phyloP scores from a whole-genome alignment of 2,113 vertebrate species.

The Perca fluviatilis region DNA sequence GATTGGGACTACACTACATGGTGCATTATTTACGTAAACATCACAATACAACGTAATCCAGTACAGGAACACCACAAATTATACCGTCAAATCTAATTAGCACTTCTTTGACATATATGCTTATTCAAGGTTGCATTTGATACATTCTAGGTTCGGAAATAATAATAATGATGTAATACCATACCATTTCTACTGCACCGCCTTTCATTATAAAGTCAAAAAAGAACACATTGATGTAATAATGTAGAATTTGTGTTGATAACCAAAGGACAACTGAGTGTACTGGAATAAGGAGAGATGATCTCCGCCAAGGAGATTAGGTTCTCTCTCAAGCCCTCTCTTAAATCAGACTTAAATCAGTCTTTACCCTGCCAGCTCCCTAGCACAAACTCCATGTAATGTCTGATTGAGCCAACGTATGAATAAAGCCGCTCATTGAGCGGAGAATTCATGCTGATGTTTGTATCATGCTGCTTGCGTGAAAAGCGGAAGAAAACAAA shows the following conservation, averaged over 20 bases:
- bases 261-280: background rate
- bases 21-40: background rate
- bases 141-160: background rate
- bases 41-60: background rate
- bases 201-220: no score
- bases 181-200: no score
- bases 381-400: no score
- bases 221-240: background rate
- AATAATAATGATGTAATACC: no score
- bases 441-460: no score
- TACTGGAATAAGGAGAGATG: background rate
- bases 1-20: background rate
- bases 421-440: no score
- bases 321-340: background rate
- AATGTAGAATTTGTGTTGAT: background rate
- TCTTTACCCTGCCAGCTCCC: no score
- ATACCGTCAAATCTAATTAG: no score
- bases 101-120: background rate
- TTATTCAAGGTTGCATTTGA: background rate
- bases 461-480: no score
- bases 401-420: no score
- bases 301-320: background rate
- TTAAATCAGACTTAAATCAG: no score
- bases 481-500: no score
- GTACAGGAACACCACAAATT: background rate